Conservation (phyloP, 2,888 invertebrate species). For the Steinernema carpocapsae region DNA sequence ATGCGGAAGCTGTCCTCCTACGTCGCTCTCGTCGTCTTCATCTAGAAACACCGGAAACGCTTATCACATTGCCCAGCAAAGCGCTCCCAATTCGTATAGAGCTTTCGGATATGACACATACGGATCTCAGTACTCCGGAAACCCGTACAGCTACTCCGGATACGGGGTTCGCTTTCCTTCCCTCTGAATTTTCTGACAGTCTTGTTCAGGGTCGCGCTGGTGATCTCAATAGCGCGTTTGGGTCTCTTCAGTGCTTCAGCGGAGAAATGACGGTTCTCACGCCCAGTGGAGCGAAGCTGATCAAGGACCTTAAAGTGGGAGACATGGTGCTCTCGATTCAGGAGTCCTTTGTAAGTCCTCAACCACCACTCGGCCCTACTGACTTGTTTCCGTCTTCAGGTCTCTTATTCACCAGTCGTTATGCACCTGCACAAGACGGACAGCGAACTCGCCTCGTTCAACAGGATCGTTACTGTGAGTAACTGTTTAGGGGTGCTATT, state of each 20-base stretch:
- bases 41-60: background rate
- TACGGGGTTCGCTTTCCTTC: background rate
- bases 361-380: background rate
- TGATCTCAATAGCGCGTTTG: conserved; percentile 53
- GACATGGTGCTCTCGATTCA: conserved; percentile 64
- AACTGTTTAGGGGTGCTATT: background rate
- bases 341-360: conserved; percentile 52
- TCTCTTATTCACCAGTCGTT: conserved; percentile 62
- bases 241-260: conserved; percentile 63
- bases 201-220: background rate
- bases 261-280: conserved; percentile 63
- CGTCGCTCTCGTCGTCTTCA: too few species aligned
- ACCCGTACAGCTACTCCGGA: background rate
- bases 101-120: background rate
- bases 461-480: conserved; percentile 49
- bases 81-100: background rate
- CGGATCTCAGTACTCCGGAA: too few species aligned
- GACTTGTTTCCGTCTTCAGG: conserved; percentile 41
- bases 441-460: conserved; percentile 57
- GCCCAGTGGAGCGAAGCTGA: conserved; percentile 54
- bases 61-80: background rate
- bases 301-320: conserved; percentile 61
- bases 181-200: background rate
- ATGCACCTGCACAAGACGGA: conserved; percentile 64
- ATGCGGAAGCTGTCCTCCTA: background rate